phyloP scores from a whole-genome alignment of 2,797 vertebrate genomes.

The Xiphophorus birchmanni region DNA sequence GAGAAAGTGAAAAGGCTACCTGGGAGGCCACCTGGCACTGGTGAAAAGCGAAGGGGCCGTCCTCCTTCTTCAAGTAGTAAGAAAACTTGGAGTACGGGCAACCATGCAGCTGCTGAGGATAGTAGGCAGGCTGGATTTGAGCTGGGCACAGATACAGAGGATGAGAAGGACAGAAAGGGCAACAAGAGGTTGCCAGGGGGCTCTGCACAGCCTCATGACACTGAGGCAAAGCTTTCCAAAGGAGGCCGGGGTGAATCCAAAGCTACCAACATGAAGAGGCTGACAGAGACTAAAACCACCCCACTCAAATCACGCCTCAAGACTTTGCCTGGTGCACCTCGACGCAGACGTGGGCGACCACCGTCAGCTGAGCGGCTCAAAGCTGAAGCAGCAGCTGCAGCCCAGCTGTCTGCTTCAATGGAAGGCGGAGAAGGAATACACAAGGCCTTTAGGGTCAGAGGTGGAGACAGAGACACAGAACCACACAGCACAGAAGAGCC shows the following conservation, averaged over 20 bases:
- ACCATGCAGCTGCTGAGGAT: slow-evolving; percentile 80
- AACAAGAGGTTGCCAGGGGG: slow-evolving; percentile 85
- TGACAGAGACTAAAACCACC: slow-evolving; percentile 89
- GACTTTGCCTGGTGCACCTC: slow-evolving; percentile 84
- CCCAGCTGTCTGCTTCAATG: slow-evolving; percentile 68
- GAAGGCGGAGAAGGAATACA: slow-evolving; percentile 83
- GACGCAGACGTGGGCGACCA: slow-evolving; percentile 89
- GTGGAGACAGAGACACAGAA: slow-evolving; percentile 82
- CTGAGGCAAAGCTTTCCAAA: slow-evolving; percentile 73
- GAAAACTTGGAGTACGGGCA: slow-evolving; percentile 72
- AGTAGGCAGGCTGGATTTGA: slow-evolving; percentile 76
- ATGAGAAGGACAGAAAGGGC: slow-evolving; percentile 85
- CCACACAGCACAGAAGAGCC: slow-evolving; percentile 65
- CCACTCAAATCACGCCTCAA: slow-evolving; percentile 94
- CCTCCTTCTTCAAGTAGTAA: slow-evolving; percentile 84
- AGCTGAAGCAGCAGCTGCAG: slow-evolving; percentile 82
- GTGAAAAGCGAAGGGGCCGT: slow-evolving; percentile 93
- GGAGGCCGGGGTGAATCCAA: slow-evolving; percentile 76
- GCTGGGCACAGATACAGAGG: slow-evolving; percentile 80
- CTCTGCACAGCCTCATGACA: slow-evolving; percentile 85
- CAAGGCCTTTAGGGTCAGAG: slow-evolving; percentile 86
- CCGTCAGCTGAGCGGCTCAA: slow-evolving; percentile 93
- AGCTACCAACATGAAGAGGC: slow-evolving; percentile 91
- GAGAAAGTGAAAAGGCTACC: slow-evolving; percentile 92
- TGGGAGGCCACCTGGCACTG: slow-evolving; percentile 85